Evolutionary conservation across 2,888 invertebrate genomes (phyloP), one percentile per base, ranked within the genome.

Genomic region (Dryocosmus kuriphilus): DNA sequence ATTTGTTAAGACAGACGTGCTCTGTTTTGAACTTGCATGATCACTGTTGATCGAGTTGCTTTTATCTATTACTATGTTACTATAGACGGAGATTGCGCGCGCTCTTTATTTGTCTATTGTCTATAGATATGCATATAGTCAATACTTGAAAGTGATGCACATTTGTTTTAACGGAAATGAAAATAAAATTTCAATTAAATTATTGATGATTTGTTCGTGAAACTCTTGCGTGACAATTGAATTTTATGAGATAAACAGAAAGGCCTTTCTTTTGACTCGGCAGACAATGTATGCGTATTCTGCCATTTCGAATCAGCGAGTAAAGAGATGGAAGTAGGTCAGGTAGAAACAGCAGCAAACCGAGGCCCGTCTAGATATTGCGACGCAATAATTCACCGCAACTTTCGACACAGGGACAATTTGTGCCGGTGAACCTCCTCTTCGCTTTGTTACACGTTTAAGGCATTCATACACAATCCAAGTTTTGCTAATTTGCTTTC

Each of bases 321-420:
- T 86, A 88, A 89, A 88, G 87, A 86, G 87, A 88, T 89, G 89
- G 84, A 90, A 90, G 88, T 90, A 89, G 89, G 89, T 86, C 90
- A 89, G 88, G 88, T 89, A 89, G 87, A 85, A 86, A 83, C 83
- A 84, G 82, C 85, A 83, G 82, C 85, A 83, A 81, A 80, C 77
- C 79, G 78, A 80, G 38, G 80, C 83, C 80, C 84, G 84, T 86
- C 86, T 87, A 88, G 88, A 86, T 89, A 88, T 87, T 85, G 87
- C 89, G 88, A 87, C 88, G 89, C 87, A 89, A 88, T 88, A 88
- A 89, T 87, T 89, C 87, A 88, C 87, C 86, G 86, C 87, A 88
- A 87, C 85, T 88, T 89, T 89, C 88, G 88, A 88, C 88, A 85
- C 86, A 81, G 84, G 82, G 86, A 89, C 87, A 86, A 87, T 87